phyloP scores from a whole-genome alignment of 2,113 vertebrate genomes.

The Gnathonemus longibarbis region DNA sequence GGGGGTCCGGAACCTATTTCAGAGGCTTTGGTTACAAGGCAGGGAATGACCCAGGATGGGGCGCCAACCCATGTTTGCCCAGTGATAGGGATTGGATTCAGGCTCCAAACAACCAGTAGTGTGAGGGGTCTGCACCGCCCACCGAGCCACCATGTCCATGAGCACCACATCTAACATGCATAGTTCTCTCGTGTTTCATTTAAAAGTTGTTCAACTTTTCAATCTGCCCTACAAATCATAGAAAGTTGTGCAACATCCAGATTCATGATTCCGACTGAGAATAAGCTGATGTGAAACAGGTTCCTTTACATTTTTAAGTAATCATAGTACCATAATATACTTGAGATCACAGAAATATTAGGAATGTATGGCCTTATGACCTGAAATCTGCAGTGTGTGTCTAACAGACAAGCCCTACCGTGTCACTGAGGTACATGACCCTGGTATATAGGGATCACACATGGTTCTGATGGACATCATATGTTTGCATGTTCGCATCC shows the following conservation, averaged over 20 bases:
- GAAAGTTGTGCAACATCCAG: background rate
- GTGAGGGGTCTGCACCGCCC: background rate
- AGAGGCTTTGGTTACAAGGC: background rate
- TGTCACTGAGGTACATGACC: background rate
- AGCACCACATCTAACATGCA: too few relatives aligned
- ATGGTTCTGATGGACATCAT: background rate
- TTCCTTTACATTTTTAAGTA: background rate
- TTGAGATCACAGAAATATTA: background rate
- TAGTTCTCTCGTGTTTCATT: background rate
- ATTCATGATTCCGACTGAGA: background rate
- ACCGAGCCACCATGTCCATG: background rate
- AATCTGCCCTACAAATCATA: too few relatives aligned
- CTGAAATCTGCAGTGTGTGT: background rate
- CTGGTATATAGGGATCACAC: background rate
- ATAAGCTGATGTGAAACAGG: background rate
- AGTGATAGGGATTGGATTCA: background rate
- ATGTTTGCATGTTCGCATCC: background rate
- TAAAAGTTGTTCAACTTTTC: background rate
- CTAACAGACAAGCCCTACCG: background rate
- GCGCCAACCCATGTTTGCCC: background rate
- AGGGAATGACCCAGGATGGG: background rate
- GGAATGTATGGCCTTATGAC: background rate
- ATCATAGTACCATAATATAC: background rate
- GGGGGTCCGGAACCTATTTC: background rate
- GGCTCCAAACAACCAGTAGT: background rate